These are phyloP conservation scores for Microplitis manilae DNA, from an alignment of 2,888 invertebrate species.

Conservation along the genomic window DNA sequence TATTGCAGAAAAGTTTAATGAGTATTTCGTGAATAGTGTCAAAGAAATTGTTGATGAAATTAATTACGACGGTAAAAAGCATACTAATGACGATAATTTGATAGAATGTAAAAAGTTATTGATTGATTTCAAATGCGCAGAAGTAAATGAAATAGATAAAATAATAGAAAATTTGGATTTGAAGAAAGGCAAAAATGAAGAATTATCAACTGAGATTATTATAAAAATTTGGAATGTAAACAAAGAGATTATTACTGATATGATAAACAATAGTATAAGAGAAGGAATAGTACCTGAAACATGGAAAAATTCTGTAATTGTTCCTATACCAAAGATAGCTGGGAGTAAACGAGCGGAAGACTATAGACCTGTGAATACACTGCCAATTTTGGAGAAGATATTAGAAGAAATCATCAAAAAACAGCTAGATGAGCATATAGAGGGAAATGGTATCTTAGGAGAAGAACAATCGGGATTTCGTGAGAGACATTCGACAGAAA, in stretches of 20 bases:
- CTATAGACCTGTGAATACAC: constrained; percentile 15
- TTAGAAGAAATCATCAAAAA: neutral
- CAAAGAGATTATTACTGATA: constrained; percentile 9
- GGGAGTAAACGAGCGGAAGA: constrained; percentile 29
- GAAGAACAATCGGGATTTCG: neutral
- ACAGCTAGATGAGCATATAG: neutral
- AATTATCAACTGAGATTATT: constrained; percentile 17
- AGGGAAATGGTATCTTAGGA: neutral
- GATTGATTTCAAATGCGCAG: constrained; percentile 5
- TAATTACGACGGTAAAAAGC: constrained; percentile 7
- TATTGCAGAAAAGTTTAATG: constrained; percentile 33
- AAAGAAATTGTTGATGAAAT: constrained; percentile 28
- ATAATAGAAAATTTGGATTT: constrained; percentile 30
- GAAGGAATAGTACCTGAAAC: neutral
- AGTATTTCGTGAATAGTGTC: constrained; percentile 23
- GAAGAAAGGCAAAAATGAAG: constrained; percentile 29
- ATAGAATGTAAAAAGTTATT: constrained; percentile 16
- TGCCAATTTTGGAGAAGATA: constrained; percentile 25
- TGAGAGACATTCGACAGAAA: neutral
- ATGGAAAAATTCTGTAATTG: constrained; percentile 26
- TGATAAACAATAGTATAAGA: constrained; percentile 27
- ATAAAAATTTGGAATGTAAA: constrained; percentile 32
- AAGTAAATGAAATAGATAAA: constrained; percentile 14
- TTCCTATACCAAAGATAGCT: constrained; percentile 22
- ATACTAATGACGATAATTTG: constrained; percentile 2